phyloP scores from a whole-genome alignment of 2,888 invertebrate species.

The Diabrotica balteata region DNA sequence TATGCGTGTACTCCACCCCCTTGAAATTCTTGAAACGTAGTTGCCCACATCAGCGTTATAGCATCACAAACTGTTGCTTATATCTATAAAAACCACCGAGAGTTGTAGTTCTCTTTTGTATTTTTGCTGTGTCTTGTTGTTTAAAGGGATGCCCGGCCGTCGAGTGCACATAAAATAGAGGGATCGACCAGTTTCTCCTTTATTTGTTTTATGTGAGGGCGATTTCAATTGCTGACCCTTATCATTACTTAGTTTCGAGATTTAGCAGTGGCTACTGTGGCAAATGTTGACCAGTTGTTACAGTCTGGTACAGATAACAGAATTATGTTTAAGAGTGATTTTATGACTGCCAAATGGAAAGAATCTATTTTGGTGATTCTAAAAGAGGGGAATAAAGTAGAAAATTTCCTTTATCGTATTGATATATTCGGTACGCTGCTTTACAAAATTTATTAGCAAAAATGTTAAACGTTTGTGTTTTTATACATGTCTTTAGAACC shows the following conservation, averaged over 20 bases:
- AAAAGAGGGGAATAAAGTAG: no score
- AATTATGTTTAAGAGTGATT: no score
- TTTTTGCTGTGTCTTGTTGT: slow-evolving; percentile 40
- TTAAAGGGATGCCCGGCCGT: slow-evolving; percentile 37
- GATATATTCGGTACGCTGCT: no score
- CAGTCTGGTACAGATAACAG: no score
- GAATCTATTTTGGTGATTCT: no score
- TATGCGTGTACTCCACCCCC: slow-evolving; percentile 26
- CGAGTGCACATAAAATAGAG: slow-evolving; percentile 9
- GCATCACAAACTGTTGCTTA: slow-evolving; percentile 39
- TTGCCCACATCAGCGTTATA: slow-evolving; percentile 35
- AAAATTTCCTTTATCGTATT: no score
- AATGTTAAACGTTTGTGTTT: no score
- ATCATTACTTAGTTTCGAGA: slow-evolving; percentile 54
- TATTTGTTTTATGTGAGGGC: slow-evolving; percentile 49
- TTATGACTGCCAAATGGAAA: no score
- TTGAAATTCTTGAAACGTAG: slow-evolving; percentile 32
- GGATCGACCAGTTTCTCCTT: slow-evolving; percentile 30
- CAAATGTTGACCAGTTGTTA: no score
- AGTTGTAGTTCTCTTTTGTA: slow-evolving; percentile 38
- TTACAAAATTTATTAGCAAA: no score
- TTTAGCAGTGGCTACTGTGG: slow-evolving; percentile 25
- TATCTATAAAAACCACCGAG: slow-evolving; percentile 31
- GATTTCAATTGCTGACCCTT: slow-evolving; percentile 55
- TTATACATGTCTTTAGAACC: no score